Evolutionary conservation across 2,113 vertebrate species (phyloP).

Genomic region (Sylvia atricapilla): DNA sequence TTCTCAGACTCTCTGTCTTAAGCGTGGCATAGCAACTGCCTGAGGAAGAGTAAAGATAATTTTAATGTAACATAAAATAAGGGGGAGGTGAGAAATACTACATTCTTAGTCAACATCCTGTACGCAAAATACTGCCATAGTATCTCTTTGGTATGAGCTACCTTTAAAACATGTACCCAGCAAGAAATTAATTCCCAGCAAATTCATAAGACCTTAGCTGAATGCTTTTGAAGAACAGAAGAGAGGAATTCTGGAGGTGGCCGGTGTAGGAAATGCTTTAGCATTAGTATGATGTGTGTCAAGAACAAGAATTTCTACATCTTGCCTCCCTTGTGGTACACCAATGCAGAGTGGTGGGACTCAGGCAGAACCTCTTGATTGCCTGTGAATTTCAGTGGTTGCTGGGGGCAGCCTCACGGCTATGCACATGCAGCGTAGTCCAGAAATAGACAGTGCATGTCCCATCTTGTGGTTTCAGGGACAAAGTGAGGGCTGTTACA

Average conservation of each 20-base stretch:
- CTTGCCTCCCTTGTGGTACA: background rate
- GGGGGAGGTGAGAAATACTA: constrained; percentile 62
- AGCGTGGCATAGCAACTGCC: constrained; percentile 41
- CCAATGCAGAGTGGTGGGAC: background rate
- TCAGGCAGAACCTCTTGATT: background rate
- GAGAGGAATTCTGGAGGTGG: constrained; percentile 8
- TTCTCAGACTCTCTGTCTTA: constrained; percentile 18
- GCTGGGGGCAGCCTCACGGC: background rate
- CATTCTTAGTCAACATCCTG: constrained; percentile 48
- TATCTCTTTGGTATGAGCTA: constrained; percentile 36
- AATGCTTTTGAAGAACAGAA: constrained; percentile 29
- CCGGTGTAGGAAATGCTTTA: background rate
- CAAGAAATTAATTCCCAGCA: background rate
- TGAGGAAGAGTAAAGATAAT: constrained; percentile 57
- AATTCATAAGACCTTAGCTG: background rate
- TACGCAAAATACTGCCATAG: background rate
- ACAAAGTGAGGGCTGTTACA: background rate
- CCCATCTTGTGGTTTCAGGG: fast-evolving
- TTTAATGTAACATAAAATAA: constrained; percentile 53
- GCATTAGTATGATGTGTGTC: background rate
- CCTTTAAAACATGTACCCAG: constrained; percentile 48
- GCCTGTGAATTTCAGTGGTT: background rate
- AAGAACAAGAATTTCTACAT: background rate
- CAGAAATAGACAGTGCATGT: background rate
- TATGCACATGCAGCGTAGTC: fast-evolving